Base-by-base conservation (phyloP, 2,113 vertebrate genomes). In the Cryptotis parvus region DNA sequence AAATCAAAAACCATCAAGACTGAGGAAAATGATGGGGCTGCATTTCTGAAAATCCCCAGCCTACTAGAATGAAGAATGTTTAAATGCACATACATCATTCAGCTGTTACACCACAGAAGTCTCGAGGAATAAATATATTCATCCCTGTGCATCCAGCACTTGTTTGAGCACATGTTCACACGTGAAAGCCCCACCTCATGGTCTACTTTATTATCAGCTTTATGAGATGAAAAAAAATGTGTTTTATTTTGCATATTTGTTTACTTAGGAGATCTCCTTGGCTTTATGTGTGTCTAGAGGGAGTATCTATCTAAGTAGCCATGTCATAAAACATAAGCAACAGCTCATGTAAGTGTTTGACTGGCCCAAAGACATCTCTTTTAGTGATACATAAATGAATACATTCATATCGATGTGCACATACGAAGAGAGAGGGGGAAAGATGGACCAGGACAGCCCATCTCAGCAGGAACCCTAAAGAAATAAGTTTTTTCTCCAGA, bases 151-250 rank as follows among this genome's bases (percentile, higher is more conserved):
- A 9, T 15, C 33, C 11, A 72, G 11, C 0, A 83, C 66, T 83
- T 94, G n/a, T 66, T 74, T 92, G 27, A 89, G 78, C 52, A 69
- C 68, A 82, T 78, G 76, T 85, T 74, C 65, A 68, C 35, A 78
- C 39, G 55, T 82, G 83, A 35, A 70, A 63, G 20, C 35, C 85
- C 65, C 72, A 63, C 5, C 24, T 27, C 35, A 16, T 66, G 9
- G 58, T 84, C n/a, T n/a, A 39, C 39, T 69, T 3, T 65, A 81
- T 61, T 49, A 55, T 55, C 22, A 58, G 18, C 24, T 24, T 58
- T 58, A 24, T 20, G 20, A 58, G 6, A 58, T 18, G 24, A 7
- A 20, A 55, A 58, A 58, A 90, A 41, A 81, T 43, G 9, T 58
- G 74, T 74, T 90, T 7, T 72, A 72, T 33, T 89, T 69, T 89